phyloP scores from a whole-genome alignment of 2,113 vertebrate genomes.

The Nematolebias whitei region DNA sequence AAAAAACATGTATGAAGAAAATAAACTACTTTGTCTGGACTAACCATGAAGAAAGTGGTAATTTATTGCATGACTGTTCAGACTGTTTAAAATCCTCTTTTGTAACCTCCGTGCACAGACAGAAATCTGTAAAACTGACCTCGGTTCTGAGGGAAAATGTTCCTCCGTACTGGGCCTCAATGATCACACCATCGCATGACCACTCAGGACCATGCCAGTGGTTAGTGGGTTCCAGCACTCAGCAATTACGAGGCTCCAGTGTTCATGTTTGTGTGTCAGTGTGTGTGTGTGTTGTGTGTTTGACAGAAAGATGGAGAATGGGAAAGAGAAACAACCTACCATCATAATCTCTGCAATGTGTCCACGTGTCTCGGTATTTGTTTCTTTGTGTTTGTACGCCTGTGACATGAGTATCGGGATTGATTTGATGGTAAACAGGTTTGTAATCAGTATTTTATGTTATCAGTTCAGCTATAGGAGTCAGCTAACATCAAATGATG shows the following conservation, averaged over 20 bases:
- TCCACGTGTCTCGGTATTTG: too few relatives aligned
- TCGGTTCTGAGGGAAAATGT: constrained; percentile 32
- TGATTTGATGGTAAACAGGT: too few relatives aligned
- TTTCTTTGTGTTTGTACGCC: background rate
- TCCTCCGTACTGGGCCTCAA: constrained; percentile 26
- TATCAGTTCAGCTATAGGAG: too few relatives aligned
- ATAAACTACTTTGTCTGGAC: constrained; percentile 17
- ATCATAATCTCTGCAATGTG: background rate
- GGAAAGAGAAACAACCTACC: background rate
- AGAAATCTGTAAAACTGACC: constrained; percentile 33
- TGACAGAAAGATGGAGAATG: background rate
- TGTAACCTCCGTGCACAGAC: constrained; percentile 18
- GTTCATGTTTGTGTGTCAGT: constrained; percentile 21
- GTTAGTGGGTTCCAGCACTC: constrained; percentile 54
- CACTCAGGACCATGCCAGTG: constrained; percentile 43
- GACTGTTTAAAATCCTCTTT: constrained; percentile 39
- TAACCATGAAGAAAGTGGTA: constrained; percentile 13
- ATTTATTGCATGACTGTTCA: constrained; percentile 17
- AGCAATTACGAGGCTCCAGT: constrained; percentile 68
- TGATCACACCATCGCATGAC: constrained; percentile 50
- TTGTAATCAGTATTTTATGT: too few relatives aligned
- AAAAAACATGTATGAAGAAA: constrained; percentile 12
- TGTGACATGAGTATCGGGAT: background rate
- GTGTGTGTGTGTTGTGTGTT: constrained; percentile 31
- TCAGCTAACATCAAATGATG: too few relatives aligned